These are phyloP conservation scores for Riparia riparia DNA, from an alignment of 2,113 vertebrate species.

Conservation along the genomic window DNA sequence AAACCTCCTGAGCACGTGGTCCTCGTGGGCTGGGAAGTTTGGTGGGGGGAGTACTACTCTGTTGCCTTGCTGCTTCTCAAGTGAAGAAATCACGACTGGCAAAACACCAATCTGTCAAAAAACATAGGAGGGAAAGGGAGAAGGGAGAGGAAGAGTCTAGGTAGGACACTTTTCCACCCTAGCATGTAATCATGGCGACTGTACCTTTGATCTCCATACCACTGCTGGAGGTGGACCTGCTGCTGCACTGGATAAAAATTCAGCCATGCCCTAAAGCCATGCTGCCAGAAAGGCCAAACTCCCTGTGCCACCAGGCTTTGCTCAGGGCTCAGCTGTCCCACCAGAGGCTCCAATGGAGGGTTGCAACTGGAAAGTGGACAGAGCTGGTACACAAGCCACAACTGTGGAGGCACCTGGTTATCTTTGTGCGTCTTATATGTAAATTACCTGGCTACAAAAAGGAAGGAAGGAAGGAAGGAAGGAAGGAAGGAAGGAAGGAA, in stretches of 20 bases:
- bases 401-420: neutral
- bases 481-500: too few relatives aligned
- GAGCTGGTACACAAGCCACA: neutral
- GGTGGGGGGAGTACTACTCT: neutral
- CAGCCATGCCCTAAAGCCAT: neutral
- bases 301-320: neutral
- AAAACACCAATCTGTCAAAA: neutral
- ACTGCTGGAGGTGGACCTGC: rapidly evolving
- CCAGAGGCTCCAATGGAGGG: neutral
- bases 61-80: neutral
- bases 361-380: neutral
- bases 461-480: neutral
- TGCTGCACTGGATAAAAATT: neutral
- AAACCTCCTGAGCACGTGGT: rapidly evolving
- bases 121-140: neutral
- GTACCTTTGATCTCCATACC: neutral
- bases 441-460: neutral
- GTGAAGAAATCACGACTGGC: neutral
- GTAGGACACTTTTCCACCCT: neutral
- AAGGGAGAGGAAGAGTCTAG: neutral
- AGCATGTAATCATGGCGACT: neutral
- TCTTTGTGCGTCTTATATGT: neutral
- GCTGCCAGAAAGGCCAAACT: neutral
- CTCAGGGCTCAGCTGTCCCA: neutral
- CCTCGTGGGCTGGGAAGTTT: rapidly evolving